Base-by-base conservation (phyloP, 1,140 invertebrate species). In the Zaprionus camerounensis region DNA sequence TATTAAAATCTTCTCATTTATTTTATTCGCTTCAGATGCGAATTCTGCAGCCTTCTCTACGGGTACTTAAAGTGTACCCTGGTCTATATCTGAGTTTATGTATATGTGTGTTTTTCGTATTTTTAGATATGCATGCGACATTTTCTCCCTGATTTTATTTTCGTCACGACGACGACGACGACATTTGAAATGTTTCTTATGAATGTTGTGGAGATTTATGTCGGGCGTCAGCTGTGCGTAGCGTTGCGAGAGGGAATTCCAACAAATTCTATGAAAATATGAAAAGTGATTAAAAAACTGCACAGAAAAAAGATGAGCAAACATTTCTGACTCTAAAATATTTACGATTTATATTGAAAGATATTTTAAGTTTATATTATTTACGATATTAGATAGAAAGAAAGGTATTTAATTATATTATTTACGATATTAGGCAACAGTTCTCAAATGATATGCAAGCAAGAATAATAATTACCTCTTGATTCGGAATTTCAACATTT, bases 71-170 rank as follows among this genome's bases (percentile, higher is more conserved):
- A 44, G 49, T 24, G 20, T 17, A 64, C 62, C 51, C 46, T 24
- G 41, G 5, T 46, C 41, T 46, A 46, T 46, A 46, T 46, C 41
- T 6, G 6, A 41, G 24, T 65, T 22, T 49, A 49, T 22, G 26
- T 7, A 13, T 56, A 41, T 26, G 24, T 59, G 56, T 66, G 56
- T 67, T 36, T 51, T 28, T 59, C 46, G 36, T 69, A 69, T 69
- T 69, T 69, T 69, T 69, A 69, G 66, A 69, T 69, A 69, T 59
- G 66, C 56, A 69, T 46, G 66, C 66, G 66, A 69, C 66, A 69
- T 69, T 69, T 68, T 51, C 56, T 51, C 44, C 58, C 56, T 22
- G 49, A 57, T 69, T 69, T 69, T 69, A 69, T 69, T 69, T 69
- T 69, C 11, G 66, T 69, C 66, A 59, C 64, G 17, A 9, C 41